Conservation (phyloP, 1,140 invertebrate species). For the Portunus trituberculatus region DNA sequence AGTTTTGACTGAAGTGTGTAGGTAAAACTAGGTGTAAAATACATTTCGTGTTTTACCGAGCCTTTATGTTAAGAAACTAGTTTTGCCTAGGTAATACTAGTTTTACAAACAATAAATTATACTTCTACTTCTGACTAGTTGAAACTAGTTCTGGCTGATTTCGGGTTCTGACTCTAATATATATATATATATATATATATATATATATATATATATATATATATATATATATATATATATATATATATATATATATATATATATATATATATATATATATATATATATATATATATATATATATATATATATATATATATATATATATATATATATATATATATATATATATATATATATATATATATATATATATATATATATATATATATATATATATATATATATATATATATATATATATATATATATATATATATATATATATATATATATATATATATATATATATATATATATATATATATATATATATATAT, state of each 20-base stretch:
- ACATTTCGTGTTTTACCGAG: background rate
- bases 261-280: conserved; percentile 26
- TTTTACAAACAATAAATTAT: too few relatives aligned
- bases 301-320: conserved; percentile 1
- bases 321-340: conserved; percentile 40
- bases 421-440: conserved; percentile 58
- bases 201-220: conserved; percentile 34
- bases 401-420: conserved; percentile 53
- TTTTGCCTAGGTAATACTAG: too few relatives aligned
- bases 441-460: conserved; percentile 50
- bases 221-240: conserved; percentile 30
- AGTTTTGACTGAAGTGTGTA: too few relatives aligned
- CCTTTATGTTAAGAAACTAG: background rate
- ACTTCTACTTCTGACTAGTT: too few relatives aligned
- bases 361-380: conserved; percentile 59
- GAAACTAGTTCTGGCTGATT: too few relatives aligned
- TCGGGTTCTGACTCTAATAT: too few relatives aligned
- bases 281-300: conserved; percentile 10
- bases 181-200: conserved; percentile 29
- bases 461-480: background rate
- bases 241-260: conserved; percentile 26
- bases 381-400: conserved; percentile 57
- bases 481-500: background rate
- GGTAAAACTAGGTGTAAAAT: too few relatives aligned
- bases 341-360: conserved; percentile 52